A percentile compares a stretch with the other conserved stretches of the same genome.
phyloP scores from a whole-genome alignment of 2,888 invertebrate species.

The Lissonota sp. region DNA sequence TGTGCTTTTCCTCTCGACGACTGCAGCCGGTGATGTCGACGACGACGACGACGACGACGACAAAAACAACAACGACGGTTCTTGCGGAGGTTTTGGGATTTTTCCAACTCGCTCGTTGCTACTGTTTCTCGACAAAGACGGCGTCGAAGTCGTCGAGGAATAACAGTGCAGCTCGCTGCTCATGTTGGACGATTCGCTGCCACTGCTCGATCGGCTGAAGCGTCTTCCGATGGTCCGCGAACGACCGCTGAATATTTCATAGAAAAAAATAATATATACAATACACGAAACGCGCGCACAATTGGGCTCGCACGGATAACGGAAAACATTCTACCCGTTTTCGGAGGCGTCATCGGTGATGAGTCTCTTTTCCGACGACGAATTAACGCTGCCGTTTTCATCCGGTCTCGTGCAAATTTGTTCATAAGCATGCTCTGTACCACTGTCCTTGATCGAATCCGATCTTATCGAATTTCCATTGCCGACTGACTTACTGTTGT shows the following conservation, averaged over 20 bases:
- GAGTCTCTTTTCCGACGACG: slow-evolving; percentile 73
- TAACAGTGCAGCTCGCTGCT: slow-evolving; percentile 81
- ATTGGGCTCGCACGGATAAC: not conserved
- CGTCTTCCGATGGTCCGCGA: slow-evolving; percentile 79
- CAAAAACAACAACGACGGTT: slow-evolving; percentile 22
- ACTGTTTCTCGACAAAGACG: slow-evolving; percentile 85
- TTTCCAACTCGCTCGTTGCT: slow-evolving; percentile 80
- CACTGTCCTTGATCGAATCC: slow-evolving; percentile 75
- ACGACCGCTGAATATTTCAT: slow-evolving; percentile 70
- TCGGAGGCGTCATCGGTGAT: slow-evolving; percentile 75
- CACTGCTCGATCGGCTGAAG: slow-evolving; percentile 81
- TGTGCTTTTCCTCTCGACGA: slow-evolving; percentile 78
- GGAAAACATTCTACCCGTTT: slow-evolving; percentile 71
- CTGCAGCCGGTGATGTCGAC: slow-evolving; percentile 52
- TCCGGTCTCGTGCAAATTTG: slow-evolving; percentile 80
- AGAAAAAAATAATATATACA: not conserved
- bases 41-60: slow-evolving; percentile 32
- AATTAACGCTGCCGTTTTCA: slow-evolving; percentile 74
- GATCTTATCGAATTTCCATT: slow-evolving; percentile 78
- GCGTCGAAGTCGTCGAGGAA: slow-evolving; percentile 82
- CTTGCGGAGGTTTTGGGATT: slow-evolving; percentile 74
- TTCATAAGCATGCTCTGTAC: slow-evolving; percentile 81
- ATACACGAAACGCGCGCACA: not conserved
- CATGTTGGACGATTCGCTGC: slow-evolving; percentile 81
- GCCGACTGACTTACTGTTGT: slow-evolving; percentile 74